Evolutionary conservation across 2,888 invertebrate species (phyloP).

Genomic region (Nymphalis urticae): DNA sequence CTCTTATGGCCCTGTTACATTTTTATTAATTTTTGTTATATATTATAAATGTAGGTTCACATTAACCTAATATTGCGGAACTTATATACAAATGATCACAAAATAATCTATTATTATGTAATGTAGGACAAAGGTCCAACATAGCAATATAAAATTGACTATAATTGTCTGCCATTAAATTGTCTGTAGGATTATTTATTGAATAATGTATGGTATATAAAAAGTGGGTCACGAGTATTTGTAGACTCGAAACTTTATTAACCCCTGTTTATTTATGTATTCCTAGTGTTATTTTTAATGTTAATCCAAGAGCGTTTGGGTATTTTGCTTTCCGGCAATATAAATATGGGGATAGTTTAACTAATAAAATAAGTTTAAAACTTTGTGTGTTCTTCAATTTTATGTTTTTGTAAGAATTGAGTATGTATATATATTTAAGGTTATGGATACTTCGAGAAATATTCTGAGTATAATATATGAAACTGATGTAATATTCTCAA

Average conservation of each 20-base stretch:
- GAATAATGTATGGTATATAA: not conserved
- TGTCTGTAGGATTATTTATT: not conserved
- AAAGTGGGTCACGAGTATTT: constrained; percentile 4
- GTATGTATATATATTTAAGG: not conserved
- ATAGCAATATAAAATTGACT: not conserved
- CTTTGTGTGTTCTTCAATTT: not conserved
- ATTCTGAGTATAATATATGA: too few species aligned
- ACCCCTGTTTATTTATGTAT: not conserved
- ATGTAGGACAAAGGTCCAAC: too few species aligned
- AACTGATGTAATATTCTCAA: too few species aligned
- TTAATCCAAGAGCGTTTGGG: not conserved
- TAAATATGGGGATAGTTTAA: not conserved
- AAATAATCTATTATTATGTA: too few species aligned
- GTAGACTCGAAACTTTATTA: not conserved
- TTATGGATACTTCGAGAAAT: too few species aligned
- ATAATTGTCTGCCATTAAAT: constrained; percentile 1
- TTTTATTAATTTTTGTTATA: too few species aligned
- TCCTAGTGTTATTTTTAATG: not conserved
- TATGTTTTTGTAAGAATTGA: too few species aligned
- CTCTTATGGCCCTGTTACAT: too few species aligned
- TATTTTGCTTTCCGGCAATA: not conserved
- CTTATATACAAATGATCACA: too few species aligned
- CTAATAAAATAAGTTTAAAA: not conserved
- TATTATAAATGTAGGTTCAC: too few species aligned
- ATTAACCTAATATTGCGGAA: too few species aligned